These are phyloP conservation scores for Armadillidium nasatum DNA, from an alignment of 1,140 invertebrate genomes.

Conservation along the genomic window DNA sequence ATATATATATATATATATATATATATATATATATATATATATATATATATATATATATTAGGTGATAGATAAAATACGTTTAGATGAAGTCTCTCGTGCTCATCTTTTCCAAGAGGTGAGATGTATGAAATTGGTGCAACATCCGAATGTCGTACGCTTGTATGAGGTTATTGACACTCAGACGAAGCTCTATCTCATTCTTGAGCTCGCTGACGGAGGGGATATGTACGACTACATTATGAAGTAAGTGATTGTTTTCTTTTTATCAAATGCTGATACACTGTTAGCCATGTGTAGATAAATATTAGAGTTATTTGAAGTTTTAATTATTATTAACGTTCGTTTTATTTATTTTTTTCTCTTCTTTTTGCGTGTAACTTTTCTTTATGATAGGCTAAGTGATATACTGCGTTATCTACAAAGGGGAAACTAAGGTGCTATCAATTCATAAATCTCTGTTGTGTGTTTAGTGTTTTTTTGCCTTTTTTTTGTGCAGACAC, in stretches of 20 bases:
- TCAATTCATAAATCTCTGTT: no score
- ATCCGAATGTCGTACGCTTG: slow-evolving; percentile 93
- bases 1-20: not conserved
- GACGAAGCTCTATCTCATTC: slow-evolving; percentile 89
- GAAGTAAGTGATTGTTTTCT: slow-evolving; percentile 56
- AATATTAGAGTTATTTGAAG: no score
- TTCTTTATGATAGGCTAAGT: no score
- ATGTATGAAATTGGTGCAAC: slow-evolving; percentile 98
- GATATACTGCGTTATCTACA: no score
- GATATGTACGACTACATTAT: slow-evolving; percentile 99
- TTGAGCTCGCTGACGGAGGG: slow-evolving; percentile 96
- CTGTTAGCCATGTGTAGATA: no score
- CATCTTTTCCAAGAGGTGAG: slow-evolving; percentile 95
- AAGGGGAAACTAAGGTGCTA: no score
- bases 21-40: slow-evolving; percentile 48
- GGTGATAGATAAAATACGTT: slow-evolving; percentile 95
- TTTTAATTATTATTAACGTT: no score
- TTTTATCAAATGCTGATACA: no score
- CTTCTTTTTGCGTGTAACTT: no score
- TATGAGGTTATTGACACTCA: slow-evolving; percentile 99
- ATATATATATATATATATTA: slow-evolving; percentile 47
- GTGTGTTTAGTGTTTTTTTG: not conserved
- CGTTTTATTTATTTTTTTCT: no score
- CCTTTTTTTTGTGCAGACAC: slow-evolving; percentile 54
- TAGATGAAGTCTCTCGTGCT: slow-evolving; percentile 91